A percentile compares a stretch with the other conserved stretches of the same genome.
Conservation (phyloP, 2,113 vertebrate genomes). For the Gila orcuttii region DNA sequence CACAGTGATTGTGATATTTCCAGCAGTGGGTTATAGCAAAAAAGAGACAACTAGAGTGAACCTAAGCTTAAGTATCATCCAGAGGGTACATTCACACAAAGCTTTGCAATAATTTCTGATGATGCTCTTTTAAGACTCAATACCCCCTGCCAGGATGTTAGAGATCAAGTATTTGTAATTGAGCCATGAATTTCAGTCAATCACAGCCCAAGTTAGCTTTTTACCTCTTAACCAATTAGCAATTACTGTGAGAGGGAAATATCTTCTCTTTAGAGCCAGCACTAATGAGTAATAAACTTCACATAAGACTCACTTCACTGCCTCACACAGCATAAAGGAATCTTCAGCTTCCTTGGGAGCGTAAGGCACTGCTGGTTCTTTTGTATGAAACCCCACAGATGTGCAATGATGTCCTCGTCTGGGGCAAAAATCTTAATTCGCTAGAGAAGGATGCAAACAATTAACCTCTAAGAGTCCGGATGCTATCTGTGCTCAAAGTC, state of each 20-base stretch:
- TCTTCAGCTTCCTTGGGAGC: conserved; percentile 43
- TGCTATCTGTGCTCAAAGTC: conserved; percentile 16
- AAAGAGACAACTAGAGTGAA: conserved; percentile 27
- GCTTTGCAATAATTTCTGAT: conserved; percentile 10
- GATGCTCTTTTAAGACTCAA: conserved; percentile 40
- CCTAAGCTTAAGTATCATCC: conserved; percentile 4
- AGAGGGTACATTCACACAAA: conserved; percentile 27
- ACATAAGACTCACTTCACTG: conserved; percentile 51
- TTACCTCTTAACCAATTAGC: conserved; percentile 62
- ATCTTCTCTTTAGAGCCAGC: conserved; percentile 37
- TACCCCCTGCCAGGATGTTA: conserved; percentile 32
- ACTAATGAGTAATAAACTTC: conserved; percentile 65
- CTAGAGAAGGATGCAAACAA: conserved; percentile 48
- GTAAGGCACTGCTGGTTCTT: conserved; percentile 14
- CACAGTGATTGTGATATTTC: neutral
- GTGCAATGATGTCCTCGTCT: conserved; percentile 38
- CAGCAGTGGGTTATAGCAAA: neutral
- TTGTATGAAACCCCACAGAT: conserved; percentile 35
- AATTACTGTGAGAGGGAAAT: conserved; percentile 50
- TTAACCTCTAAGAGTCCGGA: conserved; percentile 47
- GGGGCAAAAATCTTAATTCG: conserved; percentile 51
- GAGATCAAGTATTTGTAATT: conserved; percentile 57
- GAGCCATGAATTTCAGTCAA: conserved; percentile 54
- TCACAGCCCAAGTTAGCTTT: conserved; percentile 49
- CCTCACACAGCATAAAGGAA: conserved; percentile 36